Evolutionary conservation across 2,797 vertebrate species (phyloP).

Genomic region (Etheostoma perlongum): DNA sequence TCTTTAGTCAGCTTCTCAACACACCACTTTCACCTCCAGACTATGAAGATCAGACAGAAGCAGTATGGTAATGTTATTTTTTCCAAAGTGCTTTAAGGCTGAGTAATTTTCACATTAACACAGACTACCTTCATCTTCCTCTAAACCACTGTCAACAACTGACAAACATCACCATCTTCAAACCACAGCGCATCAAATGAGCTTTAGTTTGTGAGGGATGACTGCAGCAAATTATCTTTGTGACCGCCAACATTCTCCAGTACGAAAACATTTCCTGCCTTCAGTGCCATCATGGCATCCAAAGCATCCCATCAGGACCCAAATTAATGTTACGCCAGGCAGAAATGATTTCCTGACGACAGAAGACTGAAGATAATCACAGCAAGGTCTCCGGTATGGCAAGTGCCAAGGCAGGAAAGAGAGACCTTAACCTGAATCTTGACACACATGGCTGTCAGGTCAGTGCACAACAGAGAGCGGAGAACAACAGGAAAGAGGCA

Average conservation of each 20-base stretch:
- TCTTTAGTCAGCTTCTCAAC: too few relatives aligned
- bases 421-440: constrained; percentile 10
- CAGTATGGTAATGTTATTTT: too few relatives aligned
- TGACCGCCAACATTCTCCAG: neutral
- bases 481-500: constrained; percentile 80
- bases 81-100: too few relatives aligned
- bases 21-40: too few relatives aligned
- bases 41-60: too few relatives aligned
- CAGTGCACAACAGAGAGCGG: neutral
- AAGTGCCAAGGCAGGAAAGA: constrained; percentile 34
- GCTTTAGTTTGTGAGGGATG: neutral
- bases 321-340: constrained; percentile 7
- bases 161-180: neutral
- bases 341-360: constrained; percentile 49
- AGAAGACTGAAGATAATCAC: constrained; percentile 15
- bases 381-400: neutral
- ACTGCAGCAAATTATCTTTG: neutral
- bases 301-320: constrained; percentile 13
- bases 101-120: neutral
- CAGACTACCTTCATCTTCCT: neutral
- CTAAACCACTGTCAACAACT: neutral
- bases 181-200: neutral
- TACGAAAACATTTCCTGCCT: constrained; percentile 55
- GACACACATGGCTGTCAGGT: constrained; percentile 31
- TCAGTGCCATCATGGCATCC: constrained; percentile 30